These are phyloP conservation scores for Thecophora atra DNA, from an alignment of 2,888 invertebrate species.

Conservation along the genomic window DNA sequence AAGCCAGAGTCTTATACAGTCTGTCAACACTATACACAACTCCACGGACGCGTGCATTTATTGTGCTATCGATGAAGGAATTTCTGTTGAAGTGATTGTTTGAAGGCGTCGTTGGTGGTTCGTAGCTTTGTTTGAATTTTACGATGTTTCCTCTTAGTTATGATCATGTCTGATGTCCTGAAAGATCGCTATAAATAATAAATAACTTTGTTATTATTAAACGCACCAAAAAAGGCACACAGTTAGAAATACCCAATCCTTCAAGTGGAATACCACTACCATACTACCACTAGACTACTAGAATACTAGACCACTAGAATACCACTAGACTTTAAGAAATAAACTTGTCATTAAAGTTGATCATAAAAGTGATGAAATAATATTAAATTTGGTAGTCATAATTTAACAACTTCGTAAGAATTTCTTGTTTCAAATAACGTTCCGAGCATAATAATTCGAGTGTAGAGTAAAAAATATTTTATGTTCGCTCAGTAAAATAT, in stretches of 20 bases:
- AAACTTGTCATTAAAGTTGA: too few relatives aligned
- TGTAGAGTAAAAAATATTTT: neutral
- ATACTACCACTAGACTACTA: too few relatives aligned
- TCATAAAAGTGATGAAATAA: too few relatives aligned
- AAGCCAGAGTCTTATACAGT: conserved; percentile 9
- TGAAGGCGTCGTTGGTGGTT: too few relatives aligned
- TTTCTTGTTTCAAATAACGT: neutral
- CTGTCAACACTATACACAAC: conserved; percentile 8
- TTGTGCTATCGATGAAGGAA: neutral
- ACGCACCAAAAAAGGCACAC: too few relatives aligned
- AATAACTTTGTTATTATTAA: too few relatives aligned
- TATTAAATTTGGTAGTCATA: neutral
- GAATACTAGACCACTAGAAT: too few relatives aligned
- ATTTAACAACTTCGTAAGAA: neutral
- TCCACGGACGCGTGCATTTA: neutral
- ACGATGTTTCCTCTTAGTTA: neutral
- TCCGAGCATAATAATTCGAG: neutral
- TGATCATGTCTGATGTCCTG: neutral
- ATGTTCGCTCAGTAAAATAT: conserved; percentile 3
- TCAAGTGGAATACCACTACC: too few relatives aligned
- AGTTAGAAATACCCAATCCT: too few relatives aligned
- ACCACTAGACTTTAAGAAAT: too few relatives aligned
- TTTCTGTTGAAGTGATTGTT: neutral
- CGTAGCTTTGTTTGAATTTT: neutral
- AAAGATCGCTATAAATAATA: too few relatives aligned